phyloP scores from a whole-genome alignment of 1,140 invertebrate species.

The Dermatophagoides farinae region DNA sequence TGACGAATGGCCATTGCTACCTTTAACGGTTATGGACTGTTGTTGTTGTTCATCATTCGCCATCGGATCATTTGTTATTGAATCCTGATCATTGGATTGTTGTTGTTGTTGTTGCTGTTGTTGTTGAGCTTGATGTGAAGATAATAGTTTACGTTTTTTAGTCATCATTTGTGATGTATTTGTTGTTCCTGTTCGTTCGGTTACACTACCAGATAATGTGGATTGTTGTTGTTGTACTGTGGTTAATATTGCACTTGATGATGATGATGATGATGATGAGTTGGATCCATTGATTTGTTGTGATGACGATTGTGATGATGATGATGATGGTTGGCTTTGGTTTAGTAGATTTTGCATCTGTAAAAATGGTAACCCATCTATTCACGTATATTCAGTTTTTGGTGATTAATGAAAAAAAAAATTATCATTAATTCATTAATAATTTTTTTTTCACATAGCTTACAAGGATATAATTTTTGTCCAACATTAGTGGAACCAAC shows the following conservation, averaged over 20 bases:
- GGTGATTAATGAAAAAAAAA: too few relatives aligned
- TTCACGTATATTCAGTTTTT: too few relatives aligned
- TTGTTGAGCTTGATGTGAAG: background rate
- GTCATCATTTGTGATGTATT: background rate
- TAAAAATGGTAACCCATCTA: too few relatives aligned
- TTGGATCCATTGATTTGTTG: background rate
- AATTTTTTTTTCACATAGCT: too few relatives aligned
- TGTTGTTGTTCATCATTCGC: background rate
- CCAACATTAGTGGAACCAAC: too few relatives aligned
- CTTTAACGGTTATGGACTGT: background rate
- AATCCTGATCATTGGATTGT: background rate
- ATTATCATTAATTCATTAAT: too few relatives aligned
- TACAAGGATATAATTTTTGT: too few relatives aligned
- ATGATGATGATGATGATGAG: background rate
- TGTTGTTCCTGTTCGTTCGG: background rate
- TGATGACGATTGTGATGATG: background rate
- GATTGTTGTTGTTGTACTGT: too few relatives aligned
- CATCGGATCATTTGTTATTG: background rate
- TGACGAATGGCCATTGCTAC: background rate
- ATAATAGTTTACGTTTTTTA: constrained; percentile 3
- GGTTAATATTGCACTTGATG: background rate
- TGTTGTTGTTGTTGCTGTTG: background rate
- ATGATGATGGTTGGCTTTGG: too few relatives aligned
- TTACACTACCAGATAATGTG: too few relatives aligned
- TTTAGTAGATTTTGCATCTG: too few relatives aligned